These are phyloP conservation scores for Sakesphorus luctuosus DNA, from an alignment of 2,113 vertebrate genomes.

Conservation along the genomic window DNA sequence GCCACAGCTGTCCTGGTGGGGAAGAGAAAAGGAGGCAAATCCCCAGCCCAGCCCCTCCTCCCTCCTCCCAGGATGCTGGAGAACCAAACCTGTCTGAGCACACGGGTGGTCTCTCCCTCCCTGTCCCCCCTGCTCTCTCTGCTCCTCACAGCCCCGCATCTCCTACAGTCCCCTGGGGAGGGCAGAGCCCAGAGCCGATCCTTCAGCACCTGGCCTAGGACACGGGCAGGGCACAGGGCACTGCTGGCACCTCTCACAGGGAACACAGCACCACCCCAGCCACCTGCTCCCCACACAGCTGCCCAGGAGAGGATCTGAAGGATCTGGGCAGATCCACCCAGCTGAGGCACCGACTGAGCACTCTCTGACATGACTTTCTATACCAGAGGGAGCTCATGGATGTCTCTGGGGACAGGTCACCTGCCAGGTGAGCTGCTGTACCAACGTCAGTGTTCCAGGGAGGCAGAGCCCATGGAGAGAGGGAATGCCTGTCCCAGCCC, in stretches of 20 bases:
- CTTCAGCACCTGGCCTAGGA: not conserved
- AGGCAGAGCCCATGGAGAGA: not conserved
- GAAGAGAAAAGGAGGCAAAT: not conserved
- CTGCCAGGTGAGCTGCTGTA: not conserved
- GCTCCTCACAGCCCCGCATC: not conserved
- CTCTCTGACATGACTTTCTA: not conserved
- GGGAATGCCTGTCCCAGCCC: not conserved
- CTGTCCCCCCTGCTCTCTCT: not conserved
- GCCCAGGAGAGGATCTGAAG: conserved; percentile 4
- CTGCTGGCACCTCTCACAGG: not conserved
- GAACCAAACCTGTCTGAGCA: not conserved
- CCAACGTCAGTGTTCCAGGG: not conserved
- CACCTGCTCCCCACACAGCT: not conserved
- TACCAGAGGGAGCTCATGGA: not conserved
- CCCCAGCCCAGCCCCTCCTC: not conserved
- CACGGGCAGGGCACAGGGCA: not conserved
- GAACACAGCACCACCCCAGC: not conserved
- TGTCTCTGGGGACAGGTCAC: not conserved
- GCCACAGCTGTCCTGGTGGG: not conserved
- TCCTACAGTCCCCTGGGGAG: not conserved
- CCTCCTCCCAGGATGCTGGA: not conserved
- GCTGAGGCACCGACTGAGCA: not conserved
- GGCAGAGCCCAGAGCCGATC: not conserved
- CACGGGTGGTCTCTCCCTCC: not conserved
- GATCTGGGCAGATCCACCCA: conserved; percentile 3